phyloP scores from a whole-genome alignment of 2,888 invertebrate species.

The Meloe dianella region DNA sequence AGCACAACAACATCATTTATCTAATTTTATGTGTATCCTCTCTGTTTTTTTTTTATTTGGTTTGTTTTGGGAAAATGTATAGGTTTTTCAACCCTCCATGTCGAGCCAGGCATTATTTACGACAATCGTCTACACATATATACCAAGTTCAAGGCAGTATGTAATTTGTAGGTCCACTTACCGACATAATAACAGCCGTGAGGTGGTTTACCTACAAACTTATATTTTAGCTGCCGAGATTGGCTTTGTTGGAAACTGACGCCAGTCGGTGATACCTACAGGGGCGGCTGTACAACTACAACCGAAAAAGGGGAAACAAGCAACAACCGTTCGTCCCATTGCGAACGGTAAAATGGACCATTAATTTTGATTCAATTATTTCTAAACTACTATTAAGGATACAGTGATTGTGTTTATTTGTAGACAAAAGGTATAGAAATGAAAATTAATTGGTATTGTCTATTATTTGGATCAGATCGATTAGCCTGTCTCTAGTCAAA shows the following conservation, averaged over 20 bases:
- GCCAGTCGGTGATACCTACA: constrained; percentile 20
- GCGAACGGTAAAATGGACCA: constrained; percentile 15
- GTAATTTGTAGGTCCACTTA: constrained; percentile 47
- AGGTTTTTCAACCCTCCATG: background rate
- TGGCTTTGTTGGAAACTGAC: constrained; percentile 23
- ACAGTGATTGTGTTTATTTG: background rate
- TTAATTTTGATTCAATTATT: constrained; percentile 18
- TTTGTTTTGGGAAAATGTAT: background rate
- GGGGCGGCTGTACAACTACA: background rate
- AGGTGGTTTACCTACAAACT: constrained; percentile 47
- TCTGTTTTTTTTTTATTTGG: background rate
- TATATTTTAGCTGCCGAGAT: constrained; percentile 29
- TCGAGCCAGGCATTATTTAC: constrained; percentile 26
- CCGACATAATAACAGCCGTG: constrained; percentile 45
- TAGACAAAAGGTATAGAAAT: background rate
- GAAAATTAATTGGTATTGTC: background rate
- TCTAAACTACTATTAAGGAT: constrained; percentile 1
- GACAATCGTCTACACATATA: constrained; percentile 6
- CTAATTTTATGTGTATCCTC: constrained; percentile 1
- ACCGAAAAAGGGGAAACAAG: background rate
- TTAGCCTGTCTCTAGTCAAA: background rate
- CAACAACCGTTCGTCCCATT: constrained; percentile 2
- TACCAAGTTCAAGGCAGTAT: constrained; percentile 24
- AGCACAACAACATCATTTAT: constrained; percentile 15
- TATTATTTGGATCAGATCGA: background rate